Percentiles rank a stretch among this genome's conserved stretches.
Conservation (phyloP, 1,140 invertebrate genomes). For the Polypedilum pembai region DNA sequence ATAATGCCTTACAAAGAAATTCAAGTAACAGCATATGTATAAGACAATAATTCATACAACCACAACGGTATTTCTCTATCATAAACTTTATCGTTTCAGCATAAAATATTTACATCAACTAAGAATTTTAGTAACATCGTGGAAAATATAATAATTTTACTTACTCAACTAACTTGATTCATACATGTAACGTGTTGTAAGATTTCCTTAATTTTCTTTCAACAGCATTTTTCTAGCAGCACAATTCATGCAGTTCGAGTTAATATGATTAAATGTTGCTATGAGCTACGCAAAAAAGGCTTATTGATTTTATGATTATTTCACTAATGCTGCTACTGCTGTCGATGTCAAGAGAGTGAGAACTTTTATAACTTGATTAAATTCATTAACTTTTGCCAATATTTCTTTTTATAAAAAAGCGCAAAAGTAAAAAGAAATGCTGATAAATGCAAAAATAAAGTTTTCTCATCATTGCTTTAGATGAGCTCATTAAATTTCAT, state of each 20-base stretch:
- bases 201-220: background rate
- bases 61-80: background rate
- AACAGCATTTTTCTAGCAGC: background rate
- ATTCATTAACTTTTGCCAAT: background rate
- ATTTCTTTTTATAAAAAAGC: background rate
- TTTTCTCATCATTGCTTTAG: background rate
- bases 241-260: background rate
- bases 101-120: background rate
- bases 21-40: too few species aligned
- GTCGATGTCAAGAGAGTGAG: too few species aligned
- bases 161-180: constrained; percentile 9
- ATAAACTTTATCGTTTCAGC: background rate
- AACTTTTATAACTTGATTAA: background rate
- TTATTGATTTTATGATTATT: constrained; percentile 14
- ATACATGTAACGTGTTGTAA: too few species aligned
- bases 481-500: background rate
- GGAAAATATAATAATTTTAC: background rate
- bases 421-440: background rate
- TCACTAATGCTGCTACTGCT: background rate
- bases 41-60: background rate
- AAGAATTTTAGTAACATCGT: background rate
- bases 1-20: too few species aligned
- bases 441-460: background rate
- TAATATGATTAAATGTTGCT: constrained; percentile 1
- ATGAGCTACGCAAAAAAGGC: background rate